Percentiles rank a stretch among this genome's conserved stretches.
Evolutionary conservation across 2,888 invertebrate genomes (phyloP).

Genomic region (Metopia argyrocephala): DNA sequence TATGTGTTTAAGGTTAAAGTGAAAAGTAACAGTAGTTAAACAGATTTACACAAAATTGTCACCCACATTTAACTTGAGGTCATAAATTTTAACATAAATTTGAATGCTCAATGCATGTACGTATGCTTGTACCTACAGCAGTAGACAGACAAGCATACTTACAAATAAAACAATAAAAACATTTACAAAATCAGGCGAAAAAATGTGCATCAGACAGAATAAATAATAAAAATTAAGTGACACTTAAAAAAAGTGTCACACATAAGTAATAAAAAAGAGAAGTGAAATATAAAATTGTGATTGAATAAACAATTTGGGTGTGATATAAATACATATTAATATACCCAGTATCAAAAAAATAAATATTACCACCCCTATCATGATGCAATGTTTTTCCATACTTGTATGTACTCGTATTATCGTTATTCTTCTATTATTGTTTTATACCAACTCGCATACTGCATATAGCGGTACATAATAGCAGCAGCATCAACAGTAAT

Average conservation of each 20-base stretch:
- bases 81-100: slow-evolving; percentile 66
- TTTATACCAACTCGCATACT: slow-evolving; percentile 21
- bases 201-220: slow-evolving; percentile 57
- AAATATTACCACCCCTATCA: slow-evolving; percentile 56
- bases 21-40: not conserved
- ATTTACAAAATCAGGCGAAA: too few relatives aligned
- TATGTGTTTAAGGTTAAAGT: not conserved
- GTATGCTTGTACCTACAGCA: too few relatives aligned
- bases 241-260: slow-evolving; percentile 63
- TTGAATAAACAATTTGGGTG: too few relatives aligned
- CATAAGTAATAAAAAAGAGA: not conserved
- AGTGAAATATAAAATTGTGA: too few relatives aligned
- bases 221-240: slow-evolving; percentile 63
- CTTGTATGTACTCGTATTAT: not conserved
- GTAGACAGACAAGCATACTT: too few relatives aligned
- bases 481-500: slow-evolving; percentile 1
- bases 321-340: too few relatives aligned
- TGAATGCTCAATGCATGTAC: too few relatives aligned
- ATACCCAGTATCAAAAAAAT: slow-evolving; percentile 5
- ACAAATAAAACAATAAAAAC: too few relatives aligned
- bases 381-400: too few relatives aligned
- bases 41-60: not conserved
- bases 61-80: slow-evolving; percentile 48
- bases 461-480: not conserved
- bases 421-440: slow-evolving; percentile 21